Conservation (phyloP, 2,113 vertebrate genomes). For the Chionis minor region DNA sequence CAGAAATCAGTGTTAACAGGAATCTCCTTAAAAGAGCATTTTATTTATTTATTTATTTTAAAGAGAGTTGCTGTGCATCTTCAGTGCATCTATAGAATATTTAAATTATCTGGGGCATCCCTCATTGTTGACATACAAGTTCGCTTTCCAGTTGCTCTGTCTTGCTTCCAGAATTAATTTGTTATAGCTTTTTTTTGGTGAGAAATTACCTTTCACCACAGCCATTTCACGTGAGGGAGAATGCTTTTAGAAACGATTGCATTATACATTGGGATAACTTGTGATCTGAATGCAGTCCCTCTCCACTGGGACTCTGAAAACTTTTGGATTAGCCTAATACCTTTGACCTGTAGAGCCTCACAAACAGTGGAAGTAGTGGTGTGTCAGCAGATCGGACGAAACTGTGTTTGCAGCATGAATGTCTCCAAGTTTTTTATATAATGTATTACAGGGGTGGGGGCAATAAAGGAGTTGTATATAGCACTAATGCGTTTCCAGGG, state of each 20-base stretch:
- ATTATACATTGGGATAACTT: neutral
- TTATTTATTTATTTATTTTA: neutral
- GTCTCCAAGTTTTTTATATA: neutral
- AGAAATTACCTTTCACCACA: neutral
- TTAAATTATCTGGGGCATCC: neutral
- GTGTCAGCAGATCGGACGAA: neutral
- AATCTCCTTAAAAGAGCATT: neutral
- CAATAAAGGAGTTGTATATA: neutral
- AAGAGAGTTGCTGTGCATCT: neutral
- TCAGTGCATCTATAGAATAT: neutral
- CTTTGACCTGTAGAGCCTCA: neutral
- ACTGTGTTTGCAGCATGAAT: neutral
- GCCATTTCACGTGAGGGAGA: neutral
- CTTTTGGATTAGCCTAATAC: neutral
- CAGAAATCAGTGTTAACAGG: neutral
- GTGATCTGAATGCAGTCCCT: neutral
- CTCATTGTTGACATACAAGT: rapidly evolving
- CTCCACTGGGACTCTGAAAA: neutral
- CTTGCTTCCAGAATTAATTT: neutral
- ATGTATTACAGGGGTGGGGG: too few relatives aligned
- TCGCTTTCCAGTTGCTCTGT: neutral
- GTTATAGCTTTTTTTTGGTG: neutral
- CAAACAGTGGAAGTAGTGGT: neutral
- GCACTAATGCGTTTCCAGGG: rapidly evolving
- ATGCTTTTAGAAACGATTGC: neutral